Conservation (phyloP, 2,888 invertebrate species). For the Campoplex nolae region DNA sequence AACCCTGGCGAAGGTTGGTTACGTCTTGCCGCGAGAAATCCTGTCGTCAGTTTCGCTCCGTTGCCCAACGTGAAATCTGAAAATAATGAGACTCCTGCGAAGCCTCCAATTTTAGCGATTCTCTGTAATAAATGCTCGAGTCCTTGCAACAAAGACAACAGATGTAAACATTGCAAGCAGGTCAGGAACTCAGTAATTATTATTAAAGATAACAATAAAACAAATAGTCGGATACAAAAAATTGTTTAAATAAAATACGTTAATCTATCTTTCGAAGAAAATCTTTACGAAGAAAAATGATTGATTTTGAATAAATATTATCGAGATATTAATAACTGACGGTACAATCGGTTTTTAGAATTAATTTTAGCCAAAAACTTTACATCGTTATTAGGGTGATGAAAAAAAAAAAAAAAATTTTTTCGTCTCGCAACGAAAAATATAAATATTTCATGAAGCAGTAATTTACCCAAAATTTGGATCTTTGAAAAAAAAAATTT, state of each 20-base stretch:
- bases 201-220: not conserved
- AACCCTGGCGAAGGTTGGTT: constrained; percentile 71
- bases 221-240: not conserved
- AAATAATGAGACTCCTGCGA: constrained; percentile 55
- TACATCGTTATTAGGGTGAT: not conserved
- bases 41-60: constrained; percentile 71
- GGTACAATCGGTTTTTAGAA: too few relatives aligned
- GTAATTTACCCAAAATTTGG: too few relatives aligned
- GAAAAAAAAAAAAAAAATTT: too few relatives aligned
- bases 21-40: constrained; percentile 64
- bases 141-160: constrained; percentile 77
- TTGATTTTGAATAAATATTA: not conserved
- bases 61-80: constrained; percentile 73
- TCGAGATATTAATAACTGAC: not conserved
- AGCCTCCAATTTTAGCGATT: constrained; percentile 25
- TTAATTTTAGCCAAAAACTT: not conserved
- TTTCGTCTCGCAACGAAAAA: too few relatives aligned
- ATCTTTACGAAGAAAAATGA: not conserved
- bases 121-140: constrained; percentile 83
- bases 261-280: not conserved
- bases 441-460: too few relatives aligned
- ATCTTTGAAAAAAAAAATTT: too few relatives aligned
- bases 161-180: constrained; percentile 88
- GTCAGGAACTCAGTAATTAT: constrained; percentile 80
- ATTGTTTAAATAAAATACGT: not conserved